Evolutionary conservation across 30 jellyfish, hydroid and myxozoan species (phyloP).

Genomic region (Aurelia coerulea): DNA sequence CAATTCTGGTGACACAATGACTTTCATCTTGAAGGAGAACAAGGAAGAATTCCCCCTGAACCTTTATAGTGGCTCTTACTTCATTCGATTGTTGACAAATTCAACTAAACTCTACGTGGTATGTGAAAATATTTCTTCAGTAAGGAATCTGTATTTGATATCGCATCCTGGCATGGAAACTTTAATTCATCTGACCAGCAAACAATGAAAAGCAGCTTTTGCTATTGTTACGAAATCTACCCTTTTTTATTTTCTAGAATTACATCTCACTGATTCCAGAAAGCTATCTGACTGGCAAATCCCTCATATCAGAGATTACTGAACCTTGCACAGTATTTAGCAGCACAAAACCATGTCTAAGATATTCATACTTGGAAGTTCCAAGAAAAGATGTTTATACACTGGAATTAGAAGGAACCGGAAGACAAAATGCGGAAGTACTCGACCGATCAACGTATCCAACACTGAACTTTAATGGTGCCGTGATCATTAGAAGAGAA

Average conservation of each 20-base stretch:
- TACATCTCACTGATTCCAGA: constrained; percentile 68
- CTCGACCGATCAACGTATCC: constrained; percentile 49
- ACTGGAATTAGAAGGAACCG: constrained; percentile 68
- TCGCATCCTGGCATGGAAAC: background rate
- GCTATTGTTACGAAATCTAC: too few species aligned
- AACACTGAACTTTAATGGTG: constrained; percentile 69
- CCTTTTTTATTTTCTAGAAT: constrained; percentile 40
- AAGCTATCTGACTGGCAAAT: constrained; percentile 26
- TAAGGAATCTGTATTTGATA: background rate
- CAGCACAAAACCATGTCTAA: constrained; percentile 34
- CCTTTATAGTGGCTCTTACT: constrained; percentile 23
- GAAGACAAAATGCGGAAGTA: constrained; percentile 27
- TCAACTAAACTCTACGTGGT: constrained; percentile 33
- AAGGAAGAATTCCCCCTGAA: constrained; percentile 18
- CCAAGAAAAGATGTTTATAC: constrained; percentile 53
- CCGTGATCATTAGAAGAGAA: constrained; percentile 32
- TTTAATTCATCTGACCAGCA: background rate
- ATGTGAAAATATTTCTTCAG: background rate
- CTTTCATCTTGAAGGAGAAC: constrained; percentile 18
- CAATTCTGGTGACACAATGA: background rate
- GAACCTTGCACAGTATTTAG: constrained; percentile 76
- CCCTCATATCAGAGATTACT: constrained; percentile 9
- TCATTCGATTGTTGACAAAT: constrained; percentile 7
- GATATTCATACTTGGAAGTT: constrained; percentile 53
- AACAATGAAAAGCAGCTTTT: too few species aligned